phyloP scores from a whole-genome alignment of 2,113 vertebrate species.

The Ibidorhyncha struthersii region DNA sequence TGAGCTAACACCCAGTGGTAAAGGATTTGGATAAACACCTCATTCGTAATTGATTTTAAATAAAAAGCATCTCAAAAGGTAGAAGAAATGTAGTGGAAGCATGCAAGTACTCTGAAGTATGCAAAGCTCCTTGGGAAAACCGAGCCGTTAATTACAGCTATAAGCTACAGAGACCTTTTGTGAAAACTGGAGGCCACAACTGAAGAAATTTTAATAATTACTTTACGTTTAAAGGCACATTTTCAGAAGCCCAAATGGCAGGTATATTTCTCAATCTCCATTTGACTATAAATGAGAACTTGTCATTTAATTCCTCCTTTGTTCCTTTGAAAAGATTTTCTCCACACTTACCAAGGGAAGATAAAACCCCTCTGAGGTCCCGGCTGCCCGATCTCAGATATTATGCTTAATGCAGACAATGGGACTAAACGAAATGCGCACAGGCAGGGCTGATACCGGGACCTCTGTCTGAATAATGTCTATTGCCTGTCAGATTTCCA shows the following conservation, averaged over 20 bases:
- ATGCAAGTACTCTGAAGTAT: not conserved
- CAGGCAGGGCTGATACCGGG: fast-evolving
- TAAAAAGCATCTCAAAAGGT: not conserved
- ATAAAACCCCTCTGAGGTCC: not conserved
- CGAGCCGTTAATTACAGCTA: not conserved
- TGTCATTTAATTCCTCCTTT: not conserved
- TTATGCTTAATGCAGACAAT: not conserved
- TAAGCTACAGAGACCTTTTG: not conserved
- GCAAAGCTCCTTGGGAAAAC: not conserved
- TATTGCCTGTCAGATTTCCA: not conserved
- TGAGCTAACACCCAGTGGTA: not conserved
- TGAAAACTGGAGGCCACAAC: not conserved
- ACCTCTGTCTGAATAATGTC: not conserved
- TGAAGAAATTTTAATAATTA: not conserved
- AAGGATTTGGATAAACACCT: not conserved
- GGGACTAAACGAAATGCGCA: not conserved
- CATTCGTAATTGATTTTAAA: not conserved
- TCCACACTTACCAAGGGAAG: not conserved
- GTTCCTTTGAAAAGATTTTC: not conserved
- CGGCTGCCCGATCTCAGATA: not conserved
- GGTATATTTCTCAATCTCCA: not conserved
- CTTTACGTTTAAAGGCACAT: not conserved
- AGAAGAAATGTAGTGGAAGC: not conserved
- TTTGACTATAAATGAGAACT: not conserved
- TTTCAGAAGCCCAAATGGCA: not conserved